Base-by-base conservation (phyloP, 2,797 vertebrate species). In the Spondyliosoma cantharus region DNA sequence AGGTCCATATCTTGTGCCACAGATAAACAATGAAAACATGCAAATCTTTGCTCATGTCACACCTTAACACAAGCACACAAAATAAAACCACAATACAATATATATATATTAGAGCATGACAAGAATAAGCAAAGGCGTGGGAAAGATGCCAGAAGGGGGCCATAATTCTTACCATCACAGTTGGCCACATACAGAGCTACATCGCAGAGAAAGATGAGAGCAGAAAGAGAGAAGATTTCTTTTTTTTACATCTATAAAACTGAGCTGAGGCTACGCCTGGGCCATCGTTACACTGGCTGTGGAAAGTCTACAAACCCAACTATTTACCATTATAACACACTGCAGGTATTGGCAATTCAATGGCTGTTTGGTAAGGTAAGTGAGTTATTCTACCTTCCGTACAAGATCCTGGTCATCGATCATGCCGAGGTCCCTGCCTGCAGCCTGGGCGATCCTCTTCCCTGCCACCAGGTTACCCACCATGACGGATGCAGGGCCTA, bases 401-500 rank as follows among this genome's bases (percentile, higher is more conserved):
- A 98, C 96, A 17, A 98, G 95, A 89, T 99, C 98, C 61, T 98
- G 98, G 92, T 99, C 98, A 86, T 99, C 98, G 27, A 97, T 96
- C 88, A 98, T 96, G 71, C 97, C 97, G 15, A 99, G 96, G 83
- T 99, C 98, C 89, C 98, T 95, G 61, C 98, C 98, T 27, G 97
- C 94, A 59, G 98, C 98, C 90, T 99, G 97, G 75, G 98, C 98
- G 1, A 99, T 98, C 72, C 98, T 95, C 93, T 99, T 99, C 82
- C 98, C 98, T 74, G 98, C 98, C 78, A 99, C 98, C 92, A 99
- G 95, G 90, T 99, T 99, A 17, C 98, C 98, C 87, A 99, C 97
- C 96, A 99, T 96, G 87, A 99, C 97, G 29, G 98, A 99, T 27
- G 98, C 98, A 79, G 98, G 98, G 76, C 98, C 98, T 7, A 99